Base-by-base conservation (phyloP, 2,797 vertebrate genomes). In the Acanthurus tractus region DNA sequence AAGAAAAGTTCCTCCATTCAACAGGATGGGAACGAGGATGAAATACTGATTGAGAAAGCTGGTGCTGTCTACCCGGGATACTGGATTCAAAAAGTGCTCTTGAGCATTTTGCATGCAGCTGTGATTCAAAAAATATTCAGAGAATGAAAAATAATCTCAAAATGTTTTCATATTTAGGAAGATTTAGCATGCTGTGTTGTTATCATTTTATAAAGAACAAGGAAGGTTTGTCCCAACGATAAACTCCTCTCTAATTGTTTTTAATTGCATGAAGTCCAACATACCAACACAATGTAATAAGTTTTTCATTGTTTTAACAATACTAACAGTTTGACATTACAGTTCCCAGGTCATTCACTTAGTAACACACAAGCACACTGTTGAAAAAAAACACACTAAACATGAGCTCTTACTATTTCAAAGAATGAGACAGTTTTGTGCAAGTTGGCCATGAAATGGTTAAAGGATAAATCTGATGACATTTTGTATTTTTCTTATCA, bases 211-310 rank as follows among this genome's bases (percentile, higher is more conserved):
- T 61, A 63, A 23, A 12, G 63, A 56, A 56, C 17, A 9, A 34
- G 7, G 29, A 58, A 50, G 15, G 58, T 22, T 2, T 50, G 34
- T 57, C 62, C 2, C 34, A 9, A 65, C 29, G 22, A 70, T 22
- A 53, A 70, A 69, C 40, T 62, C 70, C 12, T 52, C 42, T 55
- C 17, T 62, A 15, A 25, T 5, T 12, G 29, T 78, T 55, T 89
- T 90, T 90, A 6, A 90, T 90, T 86, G 64, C 53, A 79, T 79
- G 66, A 55, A 67, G 63, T 83, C 52, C 34, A 76, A 70, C 63
- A 74, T 46, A 59, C 38, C 22, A 52, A 78, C 50, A 68, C 38
- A 79, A 76, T 57, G 49, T 44, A 52, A 78, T 50, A 38, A 52
- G 7, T 13, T 54, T 68, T 70, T 48, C 44, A 76, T 63, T 17